Conservation (phyloP, 2,797 vertebrate genomes). For the Schizopygopsis pylzovi region DNA sequence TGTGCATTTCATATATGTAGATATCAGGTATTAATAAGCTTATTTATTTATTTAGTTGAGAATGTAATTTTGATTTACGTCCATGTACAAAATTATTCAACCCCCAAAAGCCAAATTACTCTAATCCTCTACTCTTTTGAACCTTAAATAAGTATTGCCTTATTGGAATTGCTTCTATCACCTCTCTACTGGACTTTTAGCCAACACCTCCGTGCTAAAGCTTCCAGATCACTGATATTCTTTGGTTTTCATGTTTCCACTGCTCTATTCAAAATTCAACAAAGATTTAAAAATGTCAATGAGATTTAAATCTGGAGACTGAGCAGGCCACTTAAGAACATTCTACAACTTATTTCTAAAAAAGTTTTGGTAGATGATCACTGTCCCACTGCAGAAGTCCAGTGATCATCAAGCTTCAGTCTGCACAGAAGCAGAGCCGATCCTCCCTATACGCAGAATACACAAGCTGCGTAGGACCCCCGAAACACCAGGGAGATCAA, state of each 20-base stretch:
- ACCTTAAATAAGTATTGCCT: not conserved
- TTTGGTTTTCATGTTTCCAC: not conserved
- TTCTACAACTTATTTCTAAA: not conserved
- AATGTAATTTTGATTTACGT: no score
- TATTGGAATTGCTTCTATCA: not conserved
- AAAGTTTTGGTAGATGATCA: not conserved
- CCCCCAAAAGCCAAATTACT: not conserved
- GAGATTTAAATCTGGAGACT: not conserved
- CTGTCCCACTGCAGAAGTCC: not conserved
- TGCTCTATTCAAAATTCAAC: not conserved
- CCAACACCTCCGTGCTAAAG: not conserved
- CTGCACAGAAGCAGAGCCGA: not conserved
- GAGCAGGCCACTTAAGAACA: not conserved
- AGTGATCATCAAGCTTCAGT: not conserved
- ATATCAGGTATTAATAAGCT: no score
- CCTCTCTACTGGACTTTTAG: not conserved
- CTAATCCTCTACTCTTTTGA: not conserved
- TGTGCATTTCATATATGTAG: no score
- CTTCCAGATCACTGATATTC: not conserved
- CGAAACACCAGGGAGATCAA: no score
- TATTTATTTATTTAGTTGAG: no score
- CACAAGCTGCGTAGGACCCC: no score
- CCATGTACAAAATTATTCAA: not conserved
- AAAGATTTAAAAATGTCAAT: not conserved
- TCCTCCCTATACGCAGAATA: no score